Evolutionary conservation across 1,140 invertebrate species (phyloP), one percentile per base, ranked within the genome.

Genomic region (Ganaspis sp.): DNA sequence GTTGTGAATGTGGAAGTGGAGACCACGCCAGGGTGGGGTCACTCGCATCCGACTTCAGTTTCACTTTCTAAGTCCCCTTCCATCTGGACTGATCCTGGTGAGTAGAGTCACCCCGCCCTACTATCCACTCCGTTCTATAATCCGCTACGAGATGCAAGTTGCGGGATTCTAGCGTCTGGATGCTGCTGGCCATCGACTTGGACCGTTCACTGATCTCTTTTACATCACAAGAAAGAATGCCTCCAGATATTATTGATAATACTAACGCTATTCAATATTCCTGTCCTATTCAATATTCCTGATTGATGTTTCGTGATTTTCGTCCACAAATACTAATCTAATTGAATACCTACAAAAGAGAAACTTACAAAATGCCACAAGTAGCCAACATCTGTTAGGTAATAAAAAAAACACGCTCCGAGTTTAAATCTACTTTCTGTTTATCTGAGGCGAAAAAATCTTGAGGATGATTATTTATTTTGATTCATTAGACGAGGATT

Each of bases 1-100:
- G 45, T 49, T 70, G 53, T 34, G 58, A 29, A 72, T 75, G 76
- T 69, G 83, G 45, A 49, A 58, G 76, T 72, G 53, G 70, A 81
- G 84, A 79, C 83, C 81, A 81, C 84, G 85, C 86, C 87, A 88
- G 87, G 87, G 87, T 89, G 86, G 87, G 86, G 87, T 87, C 86
- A 69, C 79, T 84, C 86, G 86, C 85, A 87, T 88, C 84, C 84
- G 83, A 86, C 81, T 87, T 87, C 87, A 87, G 87, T 88, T 89
- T 89, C 87, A 87, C 87, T 87, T 89, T 87, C 87, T 88, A 88
- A 87, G 80, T 70, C 76, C 45, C 75, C 74, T 23, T 53, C 74
- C 17, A 76, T 73, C 54, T 75, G 69, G 71, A 54, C 54, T 71
- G 78, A 83, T 79, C 76, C 75, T 76, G 74, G 75, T 73, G 69